Evolutionary conservation across 2,797 vertebrate species (phyloP).

Genomic region (Limosa lapponica): DNA sequence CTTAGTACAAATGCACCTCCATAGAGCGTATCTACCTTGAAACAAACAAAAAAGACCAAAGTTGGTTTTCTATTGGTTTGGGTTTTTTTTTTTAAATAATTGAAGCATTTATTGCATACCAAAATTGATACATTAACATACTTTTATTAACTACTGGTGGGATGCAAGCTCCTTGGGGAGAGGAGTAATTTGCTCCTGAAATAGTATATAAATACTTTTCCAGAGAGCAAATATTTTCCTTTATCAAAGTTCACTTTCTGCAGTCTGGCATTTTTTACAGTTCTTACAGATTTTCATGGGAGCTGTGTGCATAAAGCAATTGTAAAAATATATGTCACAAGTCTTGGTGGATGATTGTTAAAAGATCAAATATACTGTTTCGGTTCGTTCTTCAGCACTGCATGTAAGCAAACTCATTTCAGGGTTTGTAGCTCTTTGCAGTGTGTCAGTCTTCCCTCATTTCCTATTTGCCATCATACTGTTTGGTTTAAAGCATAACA

Average conservation of each 20-base stretch:
- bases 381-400: neutral
- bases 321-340: neutral
- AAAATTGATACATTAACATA: neutral
- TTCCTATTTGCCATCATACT: neutral
- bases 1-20: neutral
- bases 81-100: neutral
- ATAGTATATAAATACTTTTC: neutral
- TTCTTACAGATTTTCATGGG: neutral
- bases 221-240: neutral
- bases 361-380: neutral
- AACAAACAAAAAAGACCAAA: neutral
- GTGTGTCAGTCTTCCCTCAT: neutral
- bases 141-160: neutral
- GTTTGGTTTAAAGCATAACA: neutral
- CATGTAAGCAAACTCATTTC: neutral
- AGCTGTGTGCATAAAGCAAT: neutral
- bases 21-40: neutral
- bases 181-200: neutral
- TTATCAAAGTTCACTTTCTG: neutral
- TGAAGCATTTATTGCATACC: neutral
- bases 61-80: too few relatives aligned
- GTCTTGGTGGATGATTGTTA: neutral
- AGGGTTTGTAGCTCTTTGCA: neutral
- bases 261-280: neutral
- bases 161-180: neutral